A percentile compares a stretch with the other conserved stretches of the same genome.
phyloP scores from a whole-genome alignment of 1,140 invertebrate genomes.

The Drosophila ananassae region DNA sequence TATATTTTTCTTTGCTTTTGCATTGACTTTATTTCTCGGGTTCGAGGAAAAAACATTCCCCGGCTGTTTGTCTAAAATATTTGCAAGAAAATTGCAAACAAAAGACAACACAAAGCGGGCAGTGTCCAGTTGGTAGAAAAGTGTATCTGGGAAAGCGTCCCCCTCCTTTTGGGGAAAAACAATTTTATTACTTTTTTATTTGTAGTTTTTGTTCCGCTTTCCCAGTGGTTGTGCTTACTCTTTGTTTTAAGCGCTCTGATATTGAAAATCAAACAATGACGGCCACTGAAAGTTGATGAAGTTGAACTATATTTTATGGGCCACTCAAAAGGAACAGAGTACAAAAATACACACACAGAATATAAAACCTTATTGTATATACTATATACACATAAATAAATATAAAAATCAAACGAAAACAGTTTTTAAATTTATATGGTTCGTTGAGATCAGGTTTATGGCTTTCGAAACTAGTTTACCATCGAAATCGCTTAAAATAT shows the following conservation, averaged over 20 bases:
- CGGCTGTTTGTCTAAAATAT: slow-evolving; percentile 71
- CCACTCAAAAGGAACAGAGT: slow-evolving; percentile 34
- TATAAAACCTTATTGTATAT: slow-evolving; percentile 6
- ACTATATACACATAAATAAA: slow-evolving; percentile 11
- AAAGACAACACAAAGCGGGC: slow-evolving; percentile 56
- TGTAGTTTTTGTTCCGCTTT: slow-evolving; percentile 1
- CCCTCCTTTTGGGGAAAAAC: slow-evolving; percentile 2
- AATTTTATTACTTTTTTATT: slow-evolving; percentile 34
- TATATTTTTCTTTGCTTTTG: slow-evolving; percentile 77
- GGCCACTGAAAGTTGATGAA: slow-evolving; percentile 42
- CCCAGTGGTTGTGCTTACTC: slow-evolving; percentile 9
- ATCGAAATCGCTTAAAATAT: not conserved
- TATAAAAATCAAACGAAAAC: slow-evolving; percentile 1
- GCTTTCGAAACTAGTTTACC: slow-evolving; percentile 12
- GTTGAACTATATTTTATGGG: slow-evolving; percentile 71
- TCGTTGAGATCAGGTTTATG: slow-evolving; percentile 14
- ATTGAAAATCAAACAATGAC: slow-evolving; percentile 57
- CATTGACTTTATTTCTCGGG: slow-evolving; percentile 67
- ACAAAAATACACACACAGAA: slow-evolving; percentile 19
- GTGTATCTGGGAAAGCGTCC: not conserved
- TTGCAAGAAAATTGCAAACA: slow-evolving; percentile 75
- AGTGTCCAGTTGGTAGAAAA: slow-evolving; percentile 20
- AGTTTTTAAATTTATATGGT: slow-evolving; percentile 28
- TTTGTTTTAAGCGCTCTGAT: slow-evolving; percentile 42
- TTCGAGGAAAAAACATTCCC: slow-evolving; percentile 29